Conservation (phyloP, 2,113 vertebrate genomes). For the Trochalopteron elliotii region DNA sequence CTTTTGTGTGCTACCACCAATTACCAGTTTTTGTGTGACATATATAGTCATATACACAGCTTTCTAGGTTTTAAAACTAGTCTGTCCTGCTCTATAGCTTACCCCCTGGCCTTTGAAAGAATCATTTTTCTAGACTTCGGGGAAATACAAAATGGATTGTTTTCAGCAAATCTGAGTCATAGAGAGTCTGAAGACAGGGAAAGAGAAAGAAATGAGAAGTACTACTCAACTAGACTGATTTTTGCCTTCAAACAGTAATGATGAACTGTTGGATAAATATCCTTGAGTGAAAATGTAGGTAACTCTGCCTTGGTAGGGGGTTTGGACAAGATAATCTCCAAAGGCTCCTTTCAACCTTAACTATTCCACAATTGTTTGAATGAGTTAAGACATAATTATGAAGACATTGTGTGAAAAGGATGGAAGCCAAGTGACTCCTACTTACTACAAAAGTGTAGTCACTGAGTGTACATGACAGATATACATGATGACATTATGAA, state of each 20-base stretch:
- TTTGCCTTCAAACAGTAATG: neutral
- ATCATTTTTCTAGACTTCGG: neutral
- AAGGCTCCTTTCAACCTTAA: neutral
- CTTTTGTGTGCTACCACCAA: neutral
- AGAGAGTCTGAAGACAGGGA: neutral
- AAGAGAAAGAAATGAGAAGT: neutral
- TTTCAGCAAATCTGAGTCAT: neutral
- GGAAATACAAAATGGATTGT: neutral
- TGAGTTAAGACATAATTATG: neutral
- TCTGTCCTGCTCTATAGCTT: neutral
- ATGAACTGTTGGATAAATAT: neutral
- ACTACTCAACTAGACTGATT: neutral
- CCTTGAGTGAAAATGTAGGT: neutral
- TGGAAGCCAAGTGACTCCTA: neutral
- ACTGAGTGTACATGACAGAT: neutral
- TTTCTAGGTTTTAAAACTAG: neutral
- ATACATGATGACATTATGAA: fast-evolving
- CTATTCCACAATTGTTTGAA: neutral
- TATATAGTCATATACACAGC: neutral
- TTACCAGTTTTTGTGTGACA: neutral
- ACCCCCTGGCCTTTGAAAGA: neutral
- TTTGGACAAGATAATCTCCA: neutral
- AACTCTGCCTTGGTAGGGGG: neutral
- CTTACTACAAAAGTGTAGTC: neutral
- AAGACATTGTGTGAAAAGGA: neutral